A percentile compares a stretch with the other conserved stretches of the same genome.
phyloP scores from a whole-genome alignment of 1,140 invertebrate species.

The Pachypeltis micranthus region DNA sequence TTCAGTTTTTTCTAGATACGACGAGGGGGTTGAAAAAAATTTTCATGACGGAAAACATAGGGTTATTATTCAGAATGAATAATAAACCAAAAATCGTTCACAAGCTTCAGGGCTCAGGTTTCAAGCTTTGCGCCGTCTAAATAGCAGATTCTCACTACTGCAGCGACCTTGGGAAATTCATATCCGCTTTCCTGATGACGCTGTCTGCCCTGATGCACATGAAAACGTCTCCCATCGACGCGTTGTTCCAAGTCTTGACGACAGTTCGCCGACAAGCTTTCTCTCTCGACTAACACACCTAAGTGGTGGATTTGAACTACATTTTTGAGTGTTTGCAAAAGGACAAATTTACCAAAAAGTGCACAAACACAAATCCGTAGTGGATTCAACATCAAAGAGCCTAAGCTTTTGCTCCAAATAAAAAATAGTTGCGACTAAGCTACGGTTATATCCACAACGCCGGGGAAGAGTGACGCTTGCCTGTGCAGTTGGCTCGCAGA shows the following conservation, averaged over 20 bases:
- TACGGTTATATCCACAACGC: conserved; percentile 78
- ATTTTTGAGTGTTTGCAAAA: conserved; percentile 71
- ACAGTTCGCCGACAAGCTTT: conserved; percentile 76
- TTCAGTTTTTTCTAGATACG: too few species aligned
- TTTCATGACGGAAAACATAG: too few species aligned
- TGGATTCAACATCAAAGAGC: conserved; percentile 70
- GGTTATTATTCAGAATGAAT: too few species aligned
- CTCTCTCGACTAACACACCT: conserved; percentile 90
- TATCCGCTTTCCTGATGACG: conserved; percentile 81
- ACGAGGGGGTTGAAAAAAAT: too few species aligned
- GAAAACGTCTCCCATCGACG: conserved; percentile 87
- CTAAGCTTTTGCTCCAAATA: conserved; percentile 54
- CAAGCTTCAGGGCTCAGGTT: conserved; percentile 48
- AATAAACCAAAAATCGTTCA: conserved; percentile 65
- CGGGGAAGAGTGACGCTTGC: conserved; percentile 73
- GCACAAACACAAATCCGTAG: conserved; percentile 80
- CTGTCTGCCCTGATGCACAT: conserved; percentile 89
- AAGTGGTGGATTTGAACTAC: conserved; percentile 86
- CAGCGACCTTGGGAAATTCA: conserved; percentile 78
- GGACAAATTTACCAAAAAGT: conserved; percentile 57
- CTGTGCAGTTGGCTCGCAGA: conserved; percentile 39
- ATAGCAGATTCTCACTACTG: conserved; percentile 95
- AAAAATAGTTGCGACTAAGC: conserved; percentile 81
- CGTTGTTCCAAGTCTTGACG: conserved; percentile 88
- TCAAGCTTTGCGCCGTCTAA: conserved; percentile 79